A percentile compares a stretch with the other conserved stretches of the same genome.
Evolutionary conservation across 2,113 vertebrate genomes (phyloP).

Genomic region (Podarcis raffonei): DNA sequence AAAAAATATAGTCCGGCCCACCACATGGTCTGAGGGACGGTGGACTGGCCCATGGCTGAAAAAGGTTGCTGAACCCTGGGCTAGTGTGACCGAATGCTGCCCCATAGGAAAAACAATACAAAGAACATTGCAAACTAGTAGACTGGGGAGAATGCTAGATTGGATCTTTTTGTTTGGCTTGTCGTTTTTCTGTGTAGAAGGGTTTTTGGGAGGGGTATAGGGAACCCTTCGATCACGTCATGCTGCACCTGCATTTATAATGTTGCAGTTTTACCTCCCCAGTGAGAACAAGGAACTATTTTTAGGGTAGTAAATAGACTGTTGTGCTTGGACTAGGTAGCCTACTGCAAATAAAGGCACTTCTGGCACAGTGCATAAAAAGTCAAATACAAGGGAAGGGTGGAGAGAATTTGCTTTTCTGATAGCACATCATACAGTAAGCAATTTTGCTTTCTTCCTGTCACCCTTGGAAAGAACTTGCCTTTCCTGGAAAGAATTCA

Average conservation of each 20-base stretch:
- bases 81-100: neutral
- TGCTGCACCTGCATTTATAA: neutral
- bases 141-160: neutral
- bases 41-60: no score
- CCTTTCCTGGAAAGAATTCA: conserved; percentile 47
- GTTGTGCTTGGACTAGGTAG: neutral
- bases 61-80: no score
- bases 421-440: conserved; percentile 10
- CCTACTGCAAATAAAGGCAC: neutral
- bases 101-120: neutral
- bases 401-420: conserved; percentile 60
- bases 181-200: neutral
- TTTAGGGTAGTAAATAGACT: neutral
- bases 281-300: neutral
- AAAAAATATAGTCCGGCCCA: no score
- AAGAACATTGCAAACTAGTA: neutral
- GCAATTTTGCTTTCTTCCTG: conserved; percentile 57
- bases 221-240: neutral
- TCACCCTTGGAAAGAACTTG: neutral
- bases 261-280: neutral
- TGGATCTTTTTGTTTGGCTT: neutral
- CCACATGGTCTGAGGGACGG: no score
- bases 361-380: conserved; percentile 43
- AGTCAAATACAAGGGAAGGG: conserved; percentile 66
- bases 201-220: neutral